Conservation (phyloP, 2,113 vertebrate genomes). For the Sterrhoptilus dennistouni region DNA sequence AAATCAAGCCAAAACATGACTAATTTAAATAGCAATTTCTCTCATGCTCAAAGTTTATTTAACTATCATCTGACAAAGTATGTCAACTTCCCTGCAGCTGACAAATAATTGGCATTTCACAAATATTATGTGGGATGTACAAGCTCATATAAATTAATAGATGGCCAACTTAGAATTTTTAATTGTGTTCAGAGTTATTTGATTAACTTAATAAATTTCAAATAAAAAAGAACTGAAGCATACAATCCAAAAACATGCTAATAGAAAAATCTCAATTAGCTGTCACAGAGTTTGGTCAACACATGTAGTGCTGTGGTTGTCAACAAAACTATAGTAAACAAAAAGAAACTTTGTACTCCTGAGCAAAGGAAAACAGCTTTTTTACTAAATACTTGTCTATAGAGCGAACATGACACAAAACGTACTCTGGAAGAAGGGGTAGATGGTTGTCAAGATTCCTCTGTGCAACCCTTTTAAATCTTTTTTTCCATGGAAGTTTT, state of each 20-base stretch:
- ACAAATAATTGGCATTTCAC: background rate
- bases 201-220: background rate
- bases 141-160: background rate
- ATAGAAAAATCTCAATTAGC: background rate
- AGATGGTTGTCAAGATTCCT: background rate
- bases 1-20: background rate
- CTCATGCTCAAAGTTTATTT: background rate
- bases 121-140: background rate
- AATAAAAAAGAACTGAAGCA: background rate
- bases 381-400: background rate
- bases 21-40: background rate
- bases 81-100: rapidly evolving
- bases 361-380: background rate
- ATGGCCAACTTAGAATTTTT: background rate
- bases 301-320: background rate
- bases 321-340: background rate
- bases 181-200: background rate
- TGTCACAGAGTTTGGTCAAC: background rate
- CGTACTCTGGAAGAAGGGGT: background rate
- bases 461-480: background rate
- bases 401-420: background rate
- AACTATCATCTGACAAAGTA: background rate
- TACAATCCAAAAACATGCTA: background rate
- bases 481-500: background rate
- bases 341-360: background rate